Evolutionary conservation across 2,888 invertebrate species (phyloP).

Genomic region (Melangyna quadrimaculata): DNA sequence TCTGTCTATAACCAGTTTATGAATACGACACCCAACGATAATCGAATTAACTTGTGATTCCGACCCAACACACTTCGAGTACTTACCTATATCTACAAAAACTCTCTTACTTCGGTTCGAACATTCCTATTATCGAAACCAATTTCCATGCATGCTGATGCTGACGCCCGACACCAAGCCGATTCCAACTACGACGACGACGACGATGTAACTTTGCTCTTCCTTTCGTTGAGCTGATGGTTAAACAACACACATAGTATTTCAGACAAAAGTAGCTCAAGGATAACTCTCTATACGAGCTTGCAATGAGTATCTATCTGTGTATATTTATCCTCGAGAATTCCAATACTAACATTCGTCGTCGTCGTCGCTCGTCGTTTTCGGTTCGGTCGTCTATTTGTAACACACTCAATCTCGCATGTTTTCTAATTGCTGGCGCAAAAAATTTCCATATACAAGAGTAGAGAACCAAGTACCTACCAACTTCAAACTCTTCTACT

Average conservation of each 20-base stretch:
- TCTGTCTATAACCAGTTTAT: slow-evolving; percentile 47
- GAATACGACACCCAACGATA: slow-evolving; percentile 50
- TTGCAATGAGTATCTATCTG: not conserved
- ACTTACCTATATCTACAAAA: not conserved
- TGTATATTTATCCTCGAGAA: slow-evolving; percentile 10
- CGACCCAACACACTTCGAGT: slow-evolving; percentile 43
- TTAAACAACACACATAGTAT: slow-evolving; percentile 10
- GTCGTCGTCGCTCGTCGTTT: slow-evolving; percentile 1
- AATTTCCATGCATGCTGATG: slow-evolving; percentile 1
- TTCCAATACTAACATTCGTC: slow-evolving; percentile 21
- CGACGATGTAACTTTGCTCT: slow-evolving; percentile 11
- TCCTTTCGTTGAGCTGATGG: slow-evolving; percentile 17
- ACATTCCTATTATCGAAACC: slow-evolving; percentile 19
- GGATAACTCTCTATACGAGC: not conserved
- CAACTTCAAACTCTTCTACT: not conserved
- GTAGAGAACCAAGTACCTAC: not conserved
- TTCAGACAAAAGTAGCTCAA: slow-evolving; percentile 40
- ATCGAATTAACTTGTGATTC: slow-evolving; percentile 64
- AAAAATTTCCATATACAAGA: slow-evolving; percentile 26
- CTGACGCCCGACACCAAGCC: not conserved
- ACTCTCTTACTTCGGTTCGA: slow-evolving; percentile 19
- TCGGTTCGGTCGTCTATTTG: not conserved
- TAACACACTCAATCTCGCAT: slow-evolving; percentile 41
- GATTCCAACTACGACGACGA: not conserved
- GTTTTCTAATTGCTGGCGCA: slow-evolving; percentile 51